A percentile compares a stretch with the other conserved stretches of the same genome.
Evolutionary conservation across 2,888 invertebrate genomes (phyloP).

Genomic region (Caenorhabditis sp.): DNA sequence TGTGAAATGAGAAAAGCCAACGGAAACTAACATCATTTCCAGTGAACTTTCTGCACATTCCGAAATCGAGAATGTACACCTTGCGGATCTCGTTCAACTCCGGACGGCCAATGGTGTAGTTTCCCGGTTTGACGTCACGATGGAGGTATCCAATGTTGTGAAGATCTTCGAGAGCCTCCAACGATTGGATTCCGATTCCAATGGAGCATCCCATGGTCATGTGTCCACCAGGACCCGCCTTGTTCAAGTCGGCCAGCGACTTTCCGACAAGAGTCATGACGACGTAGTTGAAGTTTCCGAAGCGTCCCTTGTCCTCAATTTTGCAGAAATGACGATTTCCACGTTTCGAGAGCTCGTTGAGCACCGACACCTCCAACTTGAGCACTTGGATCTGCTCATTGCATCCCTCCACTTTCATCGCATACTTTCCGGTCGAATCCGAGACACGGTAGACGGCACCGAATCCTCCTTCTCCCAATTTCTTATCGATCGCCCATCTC

Average conservation of each 20-base stretch:
- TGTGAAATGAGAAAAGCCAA: conserved; percentile 71
- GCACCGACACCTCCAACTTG: conserved; percentile 80
- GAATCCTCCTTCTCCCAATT: conserved; percentile 80
- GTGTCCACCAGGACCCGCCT: conserved; percentile 65
- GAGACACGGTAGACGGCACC: conserved; percentile 77
- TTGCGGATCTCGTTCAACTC: conserved; percentile 70
- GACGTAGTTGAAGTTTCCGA: conserved; percentile 76
- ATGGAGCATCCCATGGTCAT: conserved; percentile 69
- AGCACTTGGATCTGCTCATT: conserved; percentile 74
- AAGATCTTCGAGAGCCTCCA: conserved; percentile 67
- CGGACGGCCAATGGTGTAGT: conserved; percentile 69
- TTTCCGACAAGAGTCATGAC: conserved; percentile 81
- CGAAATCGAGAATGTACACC: conserved; percentile 72
- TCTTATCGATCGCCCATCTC: conserved; percentile 78
- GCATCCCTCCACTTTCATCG: conserved; percentile 75
- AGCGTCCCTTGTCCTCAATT: conserved; percentile 79
- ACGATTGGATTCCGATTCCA: conserved; percentile 62
- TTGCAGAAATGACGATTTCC: conserved; percentile 78
- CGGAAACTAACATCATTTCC: conserved; percentile 57
- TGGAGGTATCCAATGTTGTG: conserved; percentile 76
- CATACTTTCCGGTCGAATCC: conserved; percentile 75
- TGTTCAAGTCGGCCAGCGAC: conserved; percentile 70
- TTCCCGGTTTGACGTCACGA: conserved; percentile 69
- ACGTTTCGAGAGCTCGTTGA: conserved; percentile 75
- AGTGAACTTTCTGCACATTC: conserved; percentile 68